These are phyloP conservation scores for Mormyrus hasselquistii DNA, from an alignment of 2,797 vertebrate species.

Conservation along the genomic window DNA sequence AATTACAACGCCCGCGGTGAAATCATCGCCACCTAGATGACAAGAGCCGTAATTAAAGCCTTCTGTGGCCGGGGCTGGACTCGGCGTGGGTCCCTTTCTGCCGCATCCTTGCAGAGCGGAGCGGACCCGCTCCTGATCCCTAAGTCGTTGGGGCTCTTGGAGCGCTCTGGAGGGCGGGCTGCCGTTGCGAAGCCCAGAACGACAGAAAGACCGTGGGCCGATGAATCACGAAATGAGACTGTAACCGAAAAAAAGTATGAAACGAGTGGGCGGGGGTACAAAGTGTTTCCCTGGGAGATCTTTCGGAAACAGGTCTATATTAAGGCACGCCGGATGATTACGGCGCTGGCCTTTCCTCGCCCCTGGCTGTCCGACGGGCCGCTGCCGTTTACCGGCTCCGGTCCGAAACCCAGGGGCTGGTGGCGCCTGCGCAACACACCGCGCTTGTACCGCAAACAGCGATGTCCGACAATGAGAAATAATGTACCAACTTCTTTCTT, in stretches of 20 bases:
- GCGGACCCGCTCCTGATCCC: not conserved
- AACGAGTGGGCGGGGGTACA: not conserved
- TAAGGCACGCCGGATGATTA: not conserved
- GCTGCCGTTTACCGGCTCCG: not conserved
- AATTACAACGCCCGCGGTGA: not conserved
- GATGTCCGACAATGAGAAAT: not conserved
- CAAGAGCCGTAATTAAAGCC: not conserved
- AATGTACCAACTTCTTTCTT: not conserved
- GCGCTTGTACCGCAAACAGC: not conserved
- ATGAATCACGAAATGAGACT: conserved; percentile 15
- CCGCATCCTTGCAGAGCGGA: not conserved
- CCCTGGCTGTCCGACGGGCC: not conserved
- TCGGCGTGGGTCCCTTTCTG: not conserved
- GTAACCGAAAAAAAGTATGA: not conserved
- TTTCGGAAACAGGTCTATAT: not conserved
- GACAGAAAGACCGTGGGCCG: conserved; percentile 10
- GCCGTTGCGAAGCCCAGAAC: not conserved
- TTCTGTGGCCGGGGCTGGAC: not conserved
- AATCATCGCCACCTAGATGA: not conserved
- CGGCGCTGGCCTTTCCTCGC: not conserved
- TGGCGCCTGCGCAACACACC: not conserved
- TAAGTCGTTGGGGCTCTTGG: not conserved
- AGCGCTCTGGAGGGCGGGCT: not conserved
- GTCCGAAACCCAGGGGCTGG: not conserved
- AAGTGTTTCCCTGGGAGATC: conserved; percentile 1